A percentile compares a stretch with the other conserved stretches of the same genome.
phyloP scores from a whole-genome alignment of 2,113 vertebrate genomes.

The Rhinolophus ferrumequinum region DNA sequence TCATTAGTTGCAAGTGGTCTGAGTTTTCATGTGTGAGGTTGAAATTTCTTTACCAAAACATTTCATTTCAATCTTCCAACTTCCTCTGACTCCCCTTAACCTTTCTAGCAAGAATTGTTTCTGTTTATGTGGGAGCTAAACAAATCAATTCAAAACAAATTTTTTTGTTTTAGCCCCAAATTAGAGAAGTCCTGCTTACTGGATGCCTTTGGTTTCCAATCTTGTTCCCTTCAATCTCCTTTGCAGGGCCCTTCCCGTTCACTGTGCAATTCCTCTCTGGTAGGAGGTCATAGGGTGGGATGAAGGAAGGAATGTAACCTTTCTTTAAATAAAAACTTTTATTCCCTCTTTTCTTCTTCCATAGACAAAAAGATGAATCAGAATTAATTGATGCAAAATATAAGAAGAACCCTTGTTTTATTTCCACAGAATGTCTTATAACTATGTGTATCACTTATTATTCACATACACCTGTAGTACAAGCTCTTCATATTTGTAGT shows the following conservation, averaged over 20 bases:
- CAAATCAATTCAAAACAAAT: background rate
- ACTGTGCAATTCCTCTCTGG: background rate
- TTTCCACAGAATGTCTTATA: background rate
- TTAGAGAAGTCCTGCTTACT: background rate
- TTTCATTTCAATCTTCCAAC: background rate
- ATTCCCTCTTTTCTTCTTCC: background rate
- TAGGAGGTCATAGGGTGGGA: rapidly evolving
- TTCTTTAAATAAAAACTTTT: background rate
- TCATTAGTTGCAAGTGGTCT: background rate
- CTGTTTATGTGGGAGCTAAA: background rate
- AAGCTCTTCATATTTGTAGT: background rate
- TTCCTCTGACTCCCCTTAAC: background rate
- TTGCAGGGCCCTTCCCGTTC: background rate
- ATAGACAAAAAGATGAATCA: background rate
- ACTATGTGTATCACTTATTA: background rate
- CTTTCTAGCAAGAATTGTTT: background rate
- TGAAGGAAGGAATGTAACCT: background rate
- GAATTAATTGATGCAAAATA: background rate
- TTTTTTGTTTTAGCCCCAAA: background rate
- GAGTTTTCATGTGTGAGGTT: background rate
- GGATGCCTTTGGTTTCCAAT: background rate
- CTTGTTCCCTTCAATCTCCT: background rate
- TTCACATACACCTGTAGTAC: background rate
- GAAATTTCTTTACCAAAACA: background rate
- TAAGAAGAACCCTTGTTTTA: background rate